Evolutionary conservation across 2,888 invertebrate species (phyloP), one percentile per base, ranked within the genome.

Genomic region (Drosophila mayaguana): DNA sequence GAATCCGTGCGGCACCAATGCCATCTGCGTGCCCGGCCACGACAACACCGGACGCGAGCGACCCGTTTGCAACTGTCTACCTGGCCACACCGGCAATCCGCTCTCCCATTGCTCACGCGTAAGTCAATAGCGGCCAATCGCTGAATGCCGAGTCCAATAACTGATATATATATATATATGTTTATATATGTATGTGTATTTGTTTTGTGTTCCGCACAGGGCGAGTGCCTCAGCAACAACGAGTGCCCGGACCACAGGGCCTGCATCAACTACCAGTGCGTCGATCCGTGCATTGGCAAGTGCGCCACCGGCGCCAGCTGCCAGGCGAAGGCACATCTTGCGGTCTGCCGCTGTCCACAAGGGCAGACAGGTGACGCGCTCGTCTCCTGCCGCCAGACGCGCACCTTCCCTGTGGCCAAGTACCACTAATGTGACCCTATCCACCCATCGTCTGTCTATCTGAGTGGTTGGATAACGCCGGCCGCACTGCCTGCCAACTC

Each of bases 11-110:
- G 97, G 97, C 45, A 93, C 93, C 16, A 93, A 93, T 74, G 92
- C 93, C 53, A 89, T 92, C 70, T 97, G 97, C 89, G 95, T 95
- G 20, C 97, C 97, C 0, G 97, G 97, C 4, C 96, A 96, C 90
- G 97, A 97, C 92, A 95, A 95, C 70, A 95, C 95, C 8, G 96
- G 96, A 48, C 95, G 95, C 62, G 97, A 97, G 88, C 94, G 97
- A 7, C 97, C 97, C 8, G 97, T 97, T 50, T 97, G 97, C 91
- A 97, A 96, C 12, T 97, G 97, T 89, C 95, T 95, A 16, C 93
- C 95, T 5, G 97, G 97, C 50, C 96, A 96, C 91, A 94, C 96
- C 57, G 97, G 97, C 36, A 96, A 97, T 91, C 96, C 97, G 2
- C 93, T 97, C 40, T 93, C 94, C 8, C 93, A 94, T 80, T 97